Evolutionary conservation across 1,140 invertebrate genomes (phyloP).

Genomic region (Agraylea sexmaculata): DNA sequence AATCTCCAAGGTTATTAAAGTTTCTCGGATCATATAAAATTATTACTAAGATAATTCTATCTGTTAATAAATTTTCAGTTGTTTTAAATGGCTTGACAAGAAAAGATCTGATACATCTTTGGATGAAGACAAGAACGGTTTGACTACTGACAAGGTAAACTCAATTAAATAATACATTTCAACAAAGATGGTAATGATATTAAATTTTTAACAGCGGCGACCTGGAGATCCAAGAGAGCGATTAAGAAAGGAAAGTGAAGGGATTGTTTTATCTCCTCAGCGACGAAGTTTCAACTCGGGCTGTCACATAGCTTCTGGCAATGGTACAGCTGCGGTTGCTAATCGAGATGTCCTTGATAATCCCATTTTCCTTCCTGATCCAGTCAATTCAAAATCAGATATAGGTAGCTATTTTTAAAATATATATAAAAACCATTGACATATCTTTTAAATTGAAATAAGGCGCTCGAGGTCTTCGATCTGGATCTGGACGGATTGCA

Average conservation of each 20-base stretch:
- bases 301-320: constrained; percentile 49
- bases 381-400: constrained; percentile 10
- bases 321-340: constrained; percentile 33
- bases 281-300: constrained; percentile 72
- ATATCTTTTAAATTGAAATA: constrained; percentile 6
- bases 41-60: too few species aligned
- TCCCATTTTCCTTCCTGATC: constrained; percentile 14
- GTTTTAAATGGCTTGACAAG: constrained; percentile 21
- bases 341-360: too few species aligned
- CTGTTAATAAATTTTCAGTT: constrained; percentile 8
- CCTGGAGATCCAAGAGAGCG: constrained; percentile 65
- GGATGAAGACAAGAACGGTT: constrained; percentile 39
- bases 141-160: background rate
- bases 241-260: constrained; percentile 69
- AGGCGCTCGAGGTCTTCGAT: constrained; percentile 42
- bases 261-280: constrained; percentile 72
- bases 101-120: constrained; percentile 47
- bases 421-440: background rate
- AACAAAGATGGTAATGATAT: background rate
- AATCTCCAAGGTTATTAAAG: too few species aligned
- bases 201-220: constrained; percentile 35
- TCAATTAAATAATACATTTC: too few species aligned
- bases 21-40: too few species aligned
- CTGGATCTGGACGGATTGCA: constrained; percentile 67
- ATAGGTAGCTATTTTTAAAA: constrained; percentile 3